Evolutionary conservation across 2,888 invertebrate genomes (phyloP), one percentile per base, ranked within the genome.

Genomic region (Cremastobaeus sp.): DNA sequence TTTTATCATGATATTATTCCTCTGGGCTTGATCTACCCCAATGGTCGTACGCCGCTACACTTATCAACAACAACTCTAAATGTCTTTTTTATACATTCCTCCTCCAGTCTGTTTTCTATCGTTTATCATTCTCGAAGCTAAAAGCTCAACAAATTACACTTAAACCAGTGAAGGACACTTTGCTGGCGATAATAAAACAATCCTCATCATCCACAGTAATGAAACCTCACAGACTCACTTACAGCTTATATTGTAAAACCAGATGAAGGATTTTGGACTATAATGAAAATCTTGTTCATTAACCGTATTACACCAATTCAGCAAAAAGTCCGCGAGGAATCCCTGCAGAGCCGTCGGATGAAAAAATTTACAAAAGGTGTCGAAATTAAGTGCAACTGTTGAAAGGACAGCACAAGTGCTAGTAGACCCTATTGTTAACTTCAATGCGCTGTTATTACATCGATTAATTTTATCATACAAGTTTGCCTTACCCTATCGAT

Each of bases 261-360:
- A 30, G 34, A 52, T 15, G 50, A 15, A 43, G 15, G 25, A 30
- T 39, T 48, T 17, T 17, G 6, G 15, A 20, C 39, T 8, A 32
- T 62, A 62, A 62, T 62, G 50, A 41, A 62, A 50, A 43, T 17
- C 34, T 25, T 50, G 34, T 62, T 62, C 62, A 62, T 62, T 62
- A 41, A 62, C 12, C 12, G 15, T 15, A 20, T 39, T 48, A 32
- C 48, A 52, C 15, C 9, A 11, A 32, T 39, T 32, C 15, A 20
- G 30, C 12, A 18, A n/a, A 15, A 25, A 25, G 25, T 25, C 25
- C 25, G 25, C 25, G 4, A 25, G 25, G 8, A 25, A 8, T 25
- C 25, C n/a, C n/a, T n/a, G n/a, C n/a, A n/a, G n/a, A n/a, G n/a
- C n/a, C n/a, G n/a, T n/a, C n/a, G n/a, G n/a, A n/a, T n/a, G 25